Conservation (phyloP, 2,888 invertebrate species). For the Synanthedon andrenaeformis region DNA sequence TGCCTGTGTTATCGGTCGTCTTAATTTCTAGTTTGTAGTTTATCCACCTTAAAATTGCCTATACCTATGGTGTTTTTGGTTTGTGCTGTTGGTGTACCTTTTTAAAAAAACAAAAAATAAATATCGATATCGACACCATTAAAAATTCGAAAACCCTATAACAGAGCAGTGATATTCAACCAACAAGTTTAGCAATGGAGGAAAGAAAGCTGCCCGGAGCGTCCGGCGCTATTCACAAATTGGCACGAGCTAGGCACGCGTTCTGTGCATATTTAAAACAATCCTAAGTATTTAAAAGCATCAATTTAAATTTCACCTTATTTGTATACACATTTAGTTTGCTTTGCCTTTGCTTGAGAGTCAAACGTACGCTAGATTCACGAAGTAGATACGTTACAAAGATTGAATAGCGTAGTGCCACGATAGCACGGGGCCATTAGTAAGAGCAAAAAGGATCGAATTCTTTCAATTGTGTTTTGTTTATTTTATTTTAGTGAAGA, state of each 20-base stretch:
- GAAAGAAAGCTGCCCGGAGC: slow-evolving; percentile 65
- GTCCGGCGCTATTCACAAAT: slow-evolving; percentile 67
- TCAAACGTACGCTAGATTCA: not conserved
- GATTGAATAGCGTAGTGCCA: slow-evolving; percentile 55
- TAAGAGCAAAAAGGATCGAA: slow-evolving; percentile 45
- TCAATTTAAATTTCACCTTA: not conserved
- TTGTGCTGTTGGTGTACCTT: too few species aligned
- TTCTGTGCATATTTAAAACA: slow-evolving; percentile 10
- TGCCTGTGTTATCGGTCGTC: too few species aligned
- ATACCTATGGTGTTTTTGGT: too few species aligned
- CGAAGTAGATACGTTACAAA: slow-evolving; percentile 34
- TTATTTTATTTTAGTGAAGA: slow-evolving; percentile 19
- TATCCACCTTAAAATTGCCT: too few species aligned
- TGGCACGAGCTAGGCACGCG: slow-evolving; percentile 68
- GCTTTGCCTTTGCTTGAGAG: not conserved
- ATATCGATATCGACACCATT: slow-evolving; percentile 30
- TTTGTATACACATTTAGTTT: not conserved
- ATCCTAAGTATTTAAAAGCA: not conserved
- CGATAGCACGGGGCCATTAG: slow-evolving; percentile 53
- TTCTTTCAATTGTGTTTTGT: slow-evolving; percentile 38
- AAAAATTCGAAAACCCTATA: slow-evolving; percentile 30
- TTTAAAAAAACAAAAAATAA: too few species aligned
- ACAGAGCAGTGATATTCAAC: slow-evolving; percentile 56
- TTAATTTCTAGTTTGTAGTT: too few species aligned
- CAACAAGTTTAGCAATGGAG: slow-evolving; percentile 63